Conservation (phyloP, 2,888 invertebrate species). For the Siphonodentalium dalli region DNA sequence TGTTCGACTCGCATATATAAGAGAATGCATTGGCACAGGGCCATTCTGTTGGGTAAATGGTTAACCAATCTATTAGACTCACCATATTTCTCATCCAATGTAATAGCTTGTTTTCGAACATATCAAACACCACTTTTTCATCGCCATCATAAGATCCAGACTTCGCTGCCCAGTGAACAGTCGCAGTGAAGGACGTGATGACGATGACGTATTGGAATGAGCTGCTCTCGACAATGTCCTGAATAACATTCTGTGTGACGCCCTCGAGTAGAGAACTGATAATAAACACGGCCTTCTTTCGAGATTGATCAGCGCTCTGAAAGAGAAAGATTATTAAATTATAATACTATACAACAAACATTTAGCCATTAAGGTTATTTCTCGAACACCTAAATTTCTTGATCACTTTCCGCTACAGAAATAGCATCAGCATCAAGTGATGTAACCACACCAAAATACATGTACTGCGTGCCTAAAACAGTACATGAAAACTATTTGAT, state of each 20-base stretch:
- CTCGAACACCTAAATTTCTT: too few relatives aligned
- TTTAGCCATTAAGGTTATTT: too few relatives aligned
- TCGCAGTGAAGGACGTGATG: constrained; percentile 71
- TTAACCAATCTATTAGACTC: too few relatives aligned
- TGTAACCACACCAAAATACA: too few relatives aligned
- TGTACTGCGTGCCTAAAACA: too few relatives aligned
- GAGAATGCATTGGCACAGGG: too few relatives aligned
- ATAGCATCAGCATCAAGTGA: background rate
- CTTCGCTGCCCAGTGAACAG: constrained; percentile 68
- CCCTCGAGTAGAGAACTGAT: constrained; percentile 71
- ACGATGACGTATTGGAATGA: constrained; percentile 72
- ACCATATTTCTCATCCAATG: constrained; percentile 73
- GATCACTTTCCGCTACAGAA: too few relatives aligned
- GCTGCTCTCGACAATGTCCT: constrained; percentile 72
- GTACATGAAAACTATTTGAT: too few relatives aligned
- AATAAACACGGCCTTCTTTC: constrained; percentile 70
- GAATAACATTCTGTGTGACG: constrained; percentile 70
- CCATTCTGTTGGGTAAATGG: too few relatives aligned
- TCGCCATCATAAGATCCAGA: constrained; percentile 62
- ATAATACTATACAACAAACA: too few relatives aligned
- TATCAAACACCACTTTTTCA: constrained; percentile 53
- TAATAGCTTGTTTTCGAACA: constrained; percentile 66
- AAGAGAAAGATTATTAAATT: too few relatives aligned
- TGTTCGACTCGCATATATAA: too few relatives aligned
- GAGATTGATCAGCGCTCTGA: constrained; percentile 61